Conservation (phyloP, 2,888 invertebrate genomes). For the Campoletis raptor region DNA sequence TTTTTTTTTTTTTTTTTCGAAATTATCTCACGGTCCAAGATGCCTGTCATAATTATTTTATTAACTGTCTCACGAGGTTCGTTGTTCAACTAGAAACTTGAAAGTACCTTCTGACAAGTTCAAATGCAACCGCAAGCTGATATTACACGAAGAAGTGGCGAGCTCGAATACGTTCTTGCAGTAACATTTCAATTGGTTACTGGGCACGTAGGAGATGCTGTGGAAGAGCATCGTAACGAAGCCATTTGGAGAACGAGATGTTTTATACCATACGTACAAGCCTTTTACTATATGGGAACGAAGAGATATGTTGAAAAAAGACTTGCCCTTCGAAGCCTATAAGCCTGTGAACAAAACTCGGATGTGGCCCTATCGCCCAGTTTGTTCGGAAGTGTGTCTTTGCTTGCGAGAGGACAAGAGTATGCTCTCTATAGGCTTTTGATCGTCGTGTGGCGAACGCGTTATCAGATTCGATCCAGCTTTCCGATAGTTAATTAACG, state of each 20-base stretch:
- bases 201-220: not conserved
- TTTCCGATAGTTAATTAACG: constrained; percentile 85
- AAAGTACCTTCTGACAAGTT: constrained; percentile 3
- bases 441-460: constrained; percentile 81
- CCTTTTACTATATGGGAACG: constrained; percentile 34
- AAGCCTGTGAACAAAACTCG: constrained; percentile 24
- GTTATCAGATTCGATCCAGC: constrained; percentile 84
- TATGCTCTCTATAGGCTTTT: constrained; percentile 71
- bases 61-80: not conserved
- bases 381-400: constrained; percentile 63
- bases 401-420: constrained; percentile 69
- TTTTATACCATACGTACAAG: constrained; percentile 29
- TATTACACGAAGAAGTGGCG: constrained; percentile 13
- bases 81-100: constrained; percentile 12
- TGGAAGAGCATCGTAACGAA: not conserved
- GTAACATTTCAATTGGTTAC: constrained; percentile 20
- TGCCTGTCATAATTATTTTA: not conserved
- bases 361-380: constrained; percentile 47
- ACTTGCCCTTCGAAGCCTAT: constrained; percentile 6
- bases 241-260: constrained; percentile 31
- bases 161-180: constrained; percentile 24
- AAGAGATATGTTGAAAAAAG: constrained; percentile 3
- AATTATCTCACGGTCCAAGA: not conserved
- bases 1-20: not conserved
- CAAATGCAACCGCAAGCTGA: constrained; percentile 15